Evolutionary conservation across 2,888 invertebrate species (phyloP), one percentile per base, ranked within the genome.

Genomic region (Drosophila robusta): DNA sequence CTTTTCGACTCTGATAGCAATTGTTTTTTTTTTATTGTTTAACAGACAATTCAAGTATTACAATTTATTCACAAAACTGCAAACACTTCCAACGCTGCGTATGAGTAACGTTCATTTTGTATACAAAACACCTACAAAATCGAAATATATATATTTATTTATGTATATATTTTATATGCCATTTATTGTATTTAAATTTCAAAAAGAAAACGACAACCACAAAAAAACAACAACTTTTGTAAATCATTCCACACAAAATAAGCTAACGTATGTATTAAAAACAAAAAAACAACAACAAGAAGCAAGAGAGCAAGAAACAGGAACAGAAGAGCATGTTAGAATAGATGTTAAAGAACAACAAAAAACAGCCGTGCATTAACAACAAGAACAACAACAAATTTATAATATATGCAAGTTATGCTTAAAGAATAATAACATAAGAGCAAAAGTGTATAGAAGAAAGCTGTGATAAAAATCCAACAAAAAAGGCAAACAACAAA

Each of bases 151-250:
- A 62, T 67, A 71, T 55, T 22, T 34, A 56, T 64, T 46, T 66
- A 49, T 58, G 70, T 75, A 70, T 86, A 86, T 84, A 81, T 85
- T 84, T 84, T 85, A 74, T 87, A 84, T 85, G 84, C 87, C 86
- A 86, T 87, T 85, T 85, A 85, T 85, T 85, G 79, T 86, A 87
- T 85, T 85, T 85, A 77, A 83, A 44, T 86, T 82, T 70, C 50
- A 29, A 78, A 58, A 69, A 47, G 58, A 65, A 62, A 74, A 49
- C 38, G 50, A 65, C 36, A 56, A 55, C 29, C 63, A 65, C 56
- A 51, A 74, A 32, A 49, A 38, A 9, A 57, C 49, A 62, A 42
- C 41, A 70, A 55, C 51, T 87, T 78, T 82, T 87, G 85, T 85
- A 82, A 87, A 87, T 85, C 84, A 85, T 87, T 87, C 87, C 85